Percentiles rank a stretch among this genome's conserved stretches.
These are phyloP conservation scores for Cylloceria caligata DNA, from an alignment of 2,888 invertebrate genomes.

Conservation along the genomic window DNA sequence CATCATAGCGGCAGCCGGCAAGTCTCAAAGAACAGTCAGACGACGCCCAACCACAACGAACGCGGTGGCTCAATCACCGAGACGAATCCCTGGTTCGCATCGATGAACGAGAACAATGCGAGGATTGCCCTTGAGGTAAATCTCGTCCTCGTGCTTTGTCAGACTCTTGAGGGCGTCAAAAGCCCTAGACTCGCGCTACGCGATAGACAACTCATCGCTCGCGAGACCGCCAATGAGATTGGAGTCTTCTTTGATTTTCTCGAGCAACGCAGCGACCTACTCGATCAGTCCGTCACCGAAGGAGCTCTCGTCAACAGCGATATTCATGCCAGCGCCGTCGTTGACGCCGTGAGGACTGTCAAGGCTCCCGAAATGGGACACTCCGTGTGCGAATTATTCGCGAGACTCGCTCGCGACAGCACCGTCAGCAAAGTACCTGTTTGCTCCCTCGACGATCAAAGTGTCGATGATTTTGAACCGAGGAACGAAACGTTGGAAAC, in stretches of 20 bases:
- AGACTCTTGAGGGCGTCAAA: constrained; percentile 81
- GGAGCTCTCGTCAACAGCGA: constrained; percentile 72
- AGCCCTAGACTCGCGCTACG: constrained; percentile 81
- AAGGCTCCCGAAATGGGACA: constrained; percentile 70
- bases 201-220: constrained; percentile 82
- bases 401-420: constrained; percentile 75
- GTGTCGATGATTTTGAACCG: constrained; percentile 51
- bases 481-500: constrained; percentile 49
- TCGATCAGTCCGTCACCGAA: constrained; percentile 74
- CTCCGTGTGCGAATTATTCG: constrained; percentile 71
- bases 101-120: constrained; percentile 83
- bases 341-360: constrained; percentile 74
- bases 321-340: constrained; percentile 61
- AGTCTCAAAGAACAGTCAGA: constrained; percentile 72
- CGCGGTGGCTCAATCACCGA: constrained; percentile 43
- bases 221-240: constrained; percentile 83
- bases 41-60: constrained; percentile 20
- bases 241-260: constrained; percentile 83
- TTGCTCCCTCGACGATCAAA: constrained; percentile 59
- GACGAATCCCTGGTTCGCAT: constrained; percentile 81
- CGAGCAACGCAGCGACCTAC: constrained; percentile 76
- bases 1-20: constrained; percentile 76
- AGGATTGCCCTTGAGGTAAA: constrained; percentile 82
- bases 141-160: constrained; percentile 81
- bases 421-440: constrained; percentile 75